Percentiles rank a stretch among this genome's conserved stretches.
These are phyloP conservation scores for Tholera decimalis DNA, from an alignment of 2,888 invertebrate genomes.

Conservation along the genomic window DNA sequence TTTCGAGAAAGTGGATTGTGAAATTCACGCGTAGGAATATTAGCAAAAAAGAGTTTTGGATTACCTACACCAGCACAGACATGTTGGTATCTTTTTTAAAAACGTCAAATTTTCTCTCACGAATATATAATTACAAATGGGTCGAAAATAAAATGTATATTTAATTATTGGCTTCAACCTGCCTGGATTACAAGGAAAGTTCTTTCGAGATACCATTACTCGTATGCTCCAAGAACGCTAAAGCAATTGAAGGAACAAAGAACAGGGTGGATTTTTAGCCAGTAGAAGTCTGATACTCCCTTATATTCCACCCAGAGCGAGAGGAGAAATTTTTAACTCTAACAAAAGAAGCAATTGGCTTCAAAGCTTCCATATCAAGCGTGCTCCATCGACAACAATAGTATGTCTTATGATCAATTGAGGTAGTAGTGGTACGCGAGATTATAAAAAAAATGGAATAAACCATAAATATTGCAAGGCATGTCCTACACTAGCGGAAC, in stretches of 20 bases:
- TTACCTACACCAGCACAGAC: constrained; percentile 3
- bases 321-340: too few relatives aligned
- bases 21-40: constrained; percentile 34
- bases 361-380: neutral
- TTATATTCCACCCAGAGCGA: too few relatives aligned
- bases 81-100: neutral
- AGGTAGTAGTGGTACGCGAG: neutral
- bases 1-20: constrained; percentile 19
- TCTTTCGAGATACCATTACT: too few relatives aligned
- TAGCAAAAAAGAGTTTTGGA: constrained; percentile 8
- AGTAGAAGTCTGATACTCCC: too few relatives aligned
- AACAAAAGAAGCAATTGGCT: too few relatives aligned
- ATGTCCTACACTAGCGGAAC: neutral
- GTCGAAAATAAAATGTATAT: neutral
- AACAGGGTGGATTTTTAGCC: too few relatives aligned
- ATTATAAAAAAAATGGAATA: neutral
- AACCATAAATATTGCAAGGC: neutral
- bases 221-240: too few relatives aligned
- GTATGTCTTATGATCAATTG: neutral
- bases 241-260: too few relatives aligned
- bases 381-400: neutral
- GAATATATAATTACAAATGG: neutral
- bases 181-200: too few relatives aligned
- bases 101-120: too few relatives aligned
- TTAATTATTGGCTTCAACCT: too few relatives aligned